These are phyloP conservation scores for Nyctibius bracteatus DNA, from an alignment of 2,113 vertebrate genomes.

Conservation along the genomic window DNA sequence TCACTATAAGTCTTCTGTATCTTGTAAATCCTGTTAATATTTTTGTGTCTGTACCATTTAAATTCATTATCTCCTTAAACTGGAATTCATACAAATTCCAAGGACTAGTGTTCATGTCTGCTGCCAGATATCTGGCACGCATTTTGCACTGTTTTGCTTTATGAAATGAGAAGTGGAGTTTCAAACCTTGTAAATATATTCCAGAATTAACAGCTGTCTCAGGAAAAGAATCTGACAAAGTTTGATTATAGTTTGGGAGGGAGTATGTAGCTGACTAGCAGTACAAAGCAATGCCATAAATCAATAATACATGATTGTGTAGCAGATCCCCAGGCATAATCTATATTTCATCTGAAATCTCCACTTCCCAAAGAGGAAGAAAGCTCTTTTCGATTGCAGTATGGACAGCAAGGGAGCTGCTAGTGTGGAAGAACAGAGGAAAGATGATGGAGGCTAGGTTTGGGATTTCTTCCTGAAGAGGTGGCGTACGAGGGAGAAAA, in stretches of 20 bases:
- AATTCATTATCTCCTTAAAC: neutral
- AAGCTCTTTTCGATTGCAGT: neutral
- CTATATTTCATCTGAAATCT: neutral
- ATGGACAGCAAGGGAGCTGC: neutral
- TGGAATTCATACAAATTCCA: neutral
- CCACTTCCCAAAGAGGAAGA: neutral
- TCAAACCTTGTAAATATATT: neutral
- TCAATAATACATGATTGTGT: neutral
- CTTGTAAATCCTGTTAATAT: neutral
- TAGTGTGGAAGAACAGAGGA: neutral
- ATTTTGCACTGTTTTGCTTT: neutral
- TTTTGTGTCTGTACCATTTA: neutral
- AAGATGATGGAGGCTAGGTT: neutral
- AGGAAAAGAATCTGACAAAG: neutral
- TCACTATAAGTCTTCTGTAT: neutral
- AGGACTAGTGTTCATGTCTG: neutral
- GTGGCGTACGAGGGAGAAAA: fast-evolving
- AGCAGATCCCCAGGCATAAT: neutral
- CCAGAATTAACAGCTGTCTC: neutral
- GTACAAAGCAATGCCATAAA: neutral
- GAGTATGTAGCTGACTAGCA: neutral
- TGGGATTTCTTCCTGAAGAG: neutral
- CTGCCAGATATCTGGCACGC: neutral
- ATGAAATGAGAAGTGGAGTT: neutral
- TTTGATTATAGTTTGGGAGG: neutral